These are phyloP conservation scores for Apus apus DNA, from an alignment of 2,113 vertebrate species.

Conservation along the genomic window DNA sequence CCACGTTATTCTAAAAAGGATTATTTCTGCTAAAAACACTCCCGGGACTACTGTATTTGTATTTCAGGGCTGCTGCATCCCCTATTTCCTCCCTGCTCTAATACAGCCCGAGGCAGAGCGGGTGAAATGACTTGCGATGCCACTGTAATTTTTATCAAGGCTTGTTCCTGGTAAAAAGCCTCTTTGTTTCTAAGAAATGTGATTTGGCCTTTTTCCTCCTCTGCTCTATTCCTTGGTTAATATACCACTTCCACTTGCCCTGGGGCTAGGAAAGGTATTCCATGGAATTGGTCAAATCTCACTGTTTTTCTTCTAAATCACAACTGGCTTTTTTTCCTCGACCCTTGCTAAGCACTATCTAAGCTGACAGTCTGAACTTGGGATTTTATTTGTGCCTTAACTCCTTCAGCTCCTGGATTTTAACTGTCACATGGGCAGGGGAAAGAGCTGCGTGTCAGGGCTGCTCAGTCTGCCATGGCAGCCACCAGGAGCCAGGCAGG, in stretches of 20 bases:
- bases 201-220: constrained; percentile 81
- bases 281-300: constrained; percentile 75
- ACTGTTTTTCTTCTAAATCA: constrained; percentile 78
- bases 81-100: constrained; percentile 74
- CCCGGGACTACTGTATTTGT: constrained; percentile 67
- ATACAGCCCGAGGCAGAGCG: constrained; percentile 71
- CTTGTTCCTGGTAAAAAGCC: constrained; percentile 84
- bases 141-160: constrained; percentile 85
- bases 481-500: not conserved
- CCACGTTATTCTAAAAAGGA: constrained; percentile 70
- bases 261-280: constrained; percentile 79
- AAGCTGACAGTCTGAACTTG: constrained; percentile 52
- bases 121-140: constrained; percentile 78
- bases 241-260: constrained; percentile 81
- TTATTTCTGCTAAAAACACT: constrained; percentile 75
- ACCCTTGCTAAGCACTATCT: constrained; percentile 65
- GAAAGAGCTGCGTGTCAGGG: not conserved
- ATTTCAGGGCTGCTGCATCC: constrained; percentile 70
- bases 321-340: constrained; percentile 62
- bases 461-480: not conserved
- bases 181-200: constrained; percentile 86
- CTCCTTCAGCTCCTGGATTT: constrained; percentile 25
- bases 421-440: not conserved
- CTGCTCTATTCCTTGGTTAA: constrained; percentile 80
- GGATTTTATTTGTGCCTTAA: constrained; percentile 59